phyloP scores from a whole-genome alignment of 2,888 invertebrate species.

The Smittia sp. region DNA sequence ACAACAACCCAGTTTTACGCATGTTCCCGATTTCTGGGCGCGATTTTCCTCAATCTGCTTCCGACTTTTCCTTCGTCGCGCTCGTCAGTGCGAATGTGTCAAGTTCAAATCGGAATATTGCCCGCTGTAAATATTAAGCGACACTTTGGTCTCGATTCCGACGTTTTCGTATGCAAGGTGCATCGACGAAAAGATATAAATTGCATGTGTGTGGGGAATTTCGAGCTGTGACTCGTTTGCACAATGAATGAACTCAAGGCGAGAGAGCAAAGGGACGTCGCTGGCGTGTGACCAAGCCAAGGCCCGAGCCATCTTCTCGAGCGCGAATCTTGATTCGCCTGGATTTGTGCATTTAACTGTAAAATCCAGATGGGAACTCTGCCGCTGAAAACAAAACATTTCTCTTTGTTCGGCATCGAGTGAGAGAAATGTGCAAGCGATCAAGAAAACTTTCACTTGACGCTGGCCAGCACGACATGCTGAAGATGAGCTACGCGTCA shows the following conservation, averaged over 20 bases:
- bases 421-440: background rate
- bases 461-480: background rate
- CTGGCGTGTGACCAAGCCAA: background rate
- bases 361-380: background rate
- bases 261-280: background rate
- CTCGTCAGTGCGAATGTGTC: background rate
- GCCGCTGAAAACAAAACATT: background rate
- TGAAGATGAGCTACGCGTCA: background rate
- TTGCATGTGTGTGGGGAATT: background rate
- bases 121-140: background rate
- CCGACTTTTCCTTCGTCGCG: background rate
- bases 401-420: background rate
- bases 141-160: too few species aligned
- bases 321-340: background rate
- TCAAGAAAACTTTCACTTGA: conserved; percentile 18
- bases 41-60: background rate
- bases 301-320: background rate
- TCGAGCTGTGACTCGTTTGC: too few species aligned
- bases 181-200: background rate
- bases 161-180: background rate
- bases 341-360: background rate
- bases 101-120: background rate
- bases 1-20: conserved; percentile 22
- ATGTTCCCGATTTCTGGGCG: conserved; percentile 25
- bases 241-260: background rate